Evolutionary conservation across 2,888 invertebrate genomes (phyloP), one percentile per base, ranked within the genome.

Genomic region (Cylloceria caligata): DNA sequence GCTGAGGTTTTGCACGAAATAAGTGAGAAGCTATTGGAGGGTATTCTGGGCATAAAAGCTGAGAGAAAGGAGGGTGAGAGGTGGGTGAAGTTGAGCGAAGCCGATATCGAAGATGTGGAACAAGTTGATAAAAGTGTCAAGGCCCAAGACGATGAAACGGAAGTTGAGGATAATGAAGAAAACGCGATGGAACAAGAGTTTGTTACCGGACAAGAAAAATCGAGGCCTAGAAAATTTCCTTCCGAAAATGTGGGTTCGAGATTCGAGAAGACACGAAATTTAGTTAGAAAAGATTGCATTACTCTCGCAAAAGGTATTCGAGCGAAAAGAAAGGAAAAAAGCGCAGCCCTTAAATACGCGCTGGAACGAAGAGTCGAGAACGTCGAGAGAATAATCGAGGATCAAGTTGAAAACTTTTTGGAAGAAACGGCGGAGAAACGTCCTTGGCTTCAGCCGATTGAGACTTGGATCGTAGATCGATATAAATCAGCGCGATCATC

Each of bases 371-470:
- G 84, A 83, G 86, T 83, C 65, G 83, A 85, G 21, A 84, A 79
- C 49, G 65, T 85, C 7, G 86, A 86, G 49, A 86, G 60, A 45
- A 76, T 84, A 7, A 36, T 86, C 13, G 86, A 86, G 55, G 82
- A 84, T 67, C 72, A 85, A 3, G 86, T 89, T 1, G 90, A 88
- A 55, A 88, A 76, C n/a, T 87, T 89, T 7, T 78, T 86, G 77
- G 90, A 88, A 47, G 90, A 89, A 24, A 87, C 86, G 3, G 47
- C 88, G 7, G 88, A 91, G 42, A 91, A 88, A 52, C 86, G 88
- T 82, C 87, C 89, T 3, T 91, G 91, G 89, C 77, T 91, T 1
- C 86, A 88, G 30, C 90, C 89, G 4, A 86, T 91, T 30, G 91
- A 91, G 3, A 83, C 83, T 0, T 91, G 91, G 91, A 85, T 91